phyloP scores from a whole-genome alignment of 2,113 vertebrate species.

The Dascyllus trimaculatus region DNA sequence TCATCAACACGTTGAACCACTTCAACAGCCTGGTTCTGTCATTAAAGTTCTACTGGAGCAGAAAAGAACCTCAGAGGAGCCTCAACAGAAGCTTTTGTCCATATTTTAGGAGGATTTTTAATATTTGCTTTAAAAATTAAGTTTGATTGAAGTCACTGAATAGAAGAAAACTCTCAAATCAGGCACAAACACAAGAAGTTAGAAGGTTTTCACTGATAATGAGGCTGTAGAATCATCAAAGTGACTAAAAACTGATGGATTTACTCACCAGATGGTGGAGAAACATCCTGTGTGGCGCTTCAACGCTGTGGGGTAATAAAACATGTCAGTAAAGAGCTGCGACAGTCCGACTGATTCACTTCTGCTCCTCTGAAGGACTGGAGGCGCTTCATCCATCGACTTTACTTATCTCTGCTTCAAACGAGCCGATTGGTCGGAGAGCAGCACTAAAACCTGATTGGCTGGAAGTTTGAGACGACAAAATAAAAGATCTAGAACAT shows the following conservation, averaged over 20 bases:
- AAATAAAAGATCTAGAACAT: no score
- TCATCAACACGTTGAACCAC: no score
- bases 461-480: no score
- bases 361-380: neutral
- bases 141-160: neutral
- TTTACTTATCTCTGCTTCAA: neutral
- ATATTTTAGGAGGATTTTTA: neutral
- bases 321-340: conserved; percentile 79
- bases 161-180: neutral
- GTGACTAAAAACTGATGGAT: neutral
- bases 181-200: no score
- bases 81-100: neutral
- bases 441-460: no score
- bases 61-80: neutral
- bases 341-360: neutral
- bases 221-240: no score
- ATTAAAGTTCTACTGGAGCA: no score
- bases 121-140: neutral
- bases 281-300: conserved; percentile 88
- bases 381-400: neutral
- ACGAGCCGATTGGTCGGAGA: conserved; percentile 42
- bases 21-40: no score
- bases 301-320: conserved; percentile 89
- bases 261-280: conserved; percentile 90
- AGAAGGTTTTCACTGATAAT: no score